phyloP scores from a whole-genome alignment of 92 coral and sea anemone species.

The Parazoanthus swiftii region DNA sequence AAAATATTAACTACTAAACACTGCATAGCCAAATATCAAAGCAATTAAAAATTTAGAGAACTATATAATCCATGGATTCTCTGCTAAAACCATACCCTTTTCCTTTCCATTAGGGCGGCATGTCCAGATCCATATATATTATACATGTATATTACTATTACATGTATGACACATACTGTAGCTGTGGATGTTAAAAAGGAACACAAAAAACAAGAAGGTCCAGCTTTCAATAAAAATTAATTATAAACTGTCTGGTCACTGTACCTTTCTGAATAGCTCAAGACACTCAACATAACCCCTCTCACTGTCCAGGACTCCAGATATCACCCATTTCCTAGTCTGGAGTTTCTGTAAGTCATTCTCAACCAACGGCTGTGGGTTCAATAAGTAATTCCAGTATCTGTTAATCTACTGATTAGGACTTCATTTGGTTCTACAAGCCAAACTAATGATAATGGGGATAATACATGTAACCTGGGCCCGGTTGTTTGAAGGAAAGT shows the following conservation, averaged over 20 bases:
- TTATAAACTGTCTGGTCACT: neutral
- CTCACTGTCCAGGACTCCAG: slow-evolving; percentile 94
- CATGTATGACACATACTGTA: neutral
- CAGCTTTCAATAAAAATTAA: too few relatives aligned
- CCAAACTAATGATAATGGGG: neutral
- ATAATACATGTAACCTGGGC: too few relatives aligned
- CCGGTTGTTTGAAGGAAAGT: too few relatives aligned
- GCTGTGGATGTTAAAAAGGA: neutral
- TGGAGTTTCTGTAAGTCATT: slow-evolving; percentile 78
- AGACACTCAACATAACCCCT: slow-evolving; percentile 88
- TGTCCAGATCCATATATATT: too few relatives aligned
- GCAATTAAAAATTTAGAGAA: too few relatives aligned
- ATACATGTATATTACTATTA: neutral
- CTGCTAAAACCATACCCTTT: too few relatives aligned
- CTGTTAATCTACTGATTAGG: neutral
- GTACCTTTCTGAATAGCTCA: slow-evolving; percentile 70
- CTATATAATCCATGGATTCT: too few relatives aligned
- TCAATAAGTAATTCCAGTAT: neutral
- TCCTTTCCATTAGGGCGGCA: too few relatives aligned
- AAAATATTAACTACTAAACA: neutral
- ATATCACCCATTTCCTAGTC: slow-evolving; percentile 97
- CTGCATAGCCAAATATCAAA: too few relatives aligned
- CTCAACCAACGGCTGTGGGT: slow-evolving; percentile 44
- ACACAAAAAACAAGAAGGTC: neutral
- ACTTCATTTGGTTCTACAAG: neutral